Evolutionary conservation across 2,888 invertebrate species (phyloP).

Genomic region (Clusia tigrina): DNA sequence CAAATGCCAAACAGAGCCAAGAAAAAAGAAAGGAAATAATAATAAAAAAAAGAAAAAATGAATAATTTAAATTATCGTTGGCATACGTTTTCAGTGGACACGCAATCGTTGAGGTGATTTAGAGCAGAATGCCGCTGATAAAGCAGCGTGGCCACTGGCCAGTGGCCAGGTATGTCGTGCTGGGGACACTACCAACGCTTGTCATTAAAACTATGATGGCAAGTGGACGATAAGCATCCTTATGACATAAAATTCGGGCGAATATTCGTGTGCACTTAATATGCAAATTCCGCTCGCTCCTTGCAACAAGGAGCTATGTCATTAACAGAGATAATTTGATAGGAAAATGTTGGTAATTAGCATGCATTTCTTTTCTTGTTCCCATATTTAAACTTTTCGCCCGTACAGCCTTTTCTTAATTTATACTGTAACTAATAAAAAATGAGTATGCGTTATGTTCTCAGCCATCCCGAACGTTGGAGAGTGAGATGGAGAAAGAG

Average conservation of each 20-base stretch:
- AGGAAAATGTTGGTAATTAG: too few relatives aligned
- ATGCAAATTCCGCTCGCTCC: too few relatives aligned
- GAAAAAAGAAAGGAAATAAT: background rate
- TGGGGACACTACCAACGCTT: constrained; percentile 39
- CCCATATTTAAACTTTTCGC: too few relatives aligned
- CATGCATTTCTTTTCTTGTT: too few relatives aligned
- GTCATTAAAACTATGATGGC: constrained; percentile 41
- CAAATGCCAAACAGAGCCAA: constrained; percentile 36
- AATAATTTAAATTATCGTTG: constrained; percentile 31
- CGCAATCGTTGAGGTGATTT: constrained; percentile 16
- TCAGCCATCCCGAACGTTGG: too few relatives aligned
- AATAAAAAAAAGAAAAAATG: constrained; percentile 15
- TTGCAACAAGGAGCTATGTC: too few relatives aligned
- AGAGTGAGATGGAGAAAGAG: too few relatives aligned
- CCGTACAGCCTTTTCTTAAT: too few relatives aligned
- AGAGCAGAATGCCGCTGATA: constrained; percentile 7
- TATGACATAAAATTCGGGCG: background rate
- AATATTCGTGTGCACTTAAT: too few relatives aligned
- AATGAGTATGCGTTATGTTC: too few relatives aligned
- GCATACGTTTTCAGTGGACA: constrained; percentile 17
- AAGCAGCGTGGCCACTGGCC: background rate
- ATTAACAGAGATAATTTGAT: too few relatives aligned
- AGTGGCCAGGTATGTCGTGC: constrained; percentile 12
- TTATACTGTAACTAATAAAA: too few relatives aligned
- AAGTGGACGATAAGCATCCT: constrained; percentile 42